A percentile compares a stretch with the other conserved stretches of the same genome.
Evolutionary conservation across 2,888 invertebrate genomes (phyloP).

Genomic region (Azorinus chamasolen): DNA sequence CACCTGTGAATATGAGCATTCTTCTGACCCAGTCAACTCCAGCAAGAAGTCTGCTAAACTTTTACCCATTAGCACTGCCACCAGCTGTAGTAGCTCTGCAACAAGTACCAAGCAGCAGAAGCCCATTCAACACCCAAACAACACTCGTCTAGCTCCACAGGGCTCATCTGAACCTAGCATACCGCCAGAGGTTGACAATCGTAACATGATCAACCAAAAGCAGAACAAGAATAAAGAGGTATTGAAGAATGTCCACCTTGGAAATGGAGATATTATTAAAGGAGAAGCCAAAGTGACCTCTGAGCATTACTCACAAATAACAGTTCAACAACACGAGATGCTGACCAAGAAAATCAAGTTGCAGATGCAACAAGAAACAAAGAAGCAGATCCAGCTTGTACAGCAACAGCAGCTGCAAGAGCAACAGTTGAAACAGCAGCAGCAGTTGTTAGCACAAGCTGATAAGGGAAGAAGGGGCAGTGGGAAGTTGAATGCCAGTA

Average conservation of each 20-base stretch:
- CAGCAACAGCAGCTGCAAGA: constrained; percentile 55
- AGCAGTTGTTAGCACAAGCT: constrained; percentile 14
- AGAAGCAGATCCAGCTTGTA: constrained; percentile 43
- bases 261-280: constrained; percentile 20
- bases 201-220: constrained; percentile 38
- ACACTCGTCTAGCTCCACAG: constrained; percentile 28
- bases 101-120: no score
- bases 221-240: constrained; percentile 47
- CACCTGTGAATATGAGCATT: constrained; percentile 48
- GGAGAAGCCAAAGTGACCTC: constrained; percentile 7
- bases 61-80: not conserved
- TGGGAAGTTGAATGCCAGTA: constrained; percentile 11
- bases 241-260: constrained; percentile 10
- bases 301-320: constrained; percentile 41
- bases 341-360: constrained; percentile 55
- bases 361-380: constrained; percentile 51
- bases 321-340: constrained; percentile 51
- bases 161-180: constrained; percentile 27
- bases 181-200: constrained; percentile 47
- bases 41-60: no score
- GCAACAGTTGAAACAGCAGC: constrained; percentile 37
- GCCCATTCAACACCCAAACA: not conserved
- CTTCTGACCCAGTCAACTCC: no score
- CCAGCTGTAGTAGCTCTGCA: not conserved
- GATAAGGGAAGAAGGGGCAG: constrained; percentile 29